Evolutionary conservation across 2,113 vertebrate species (phyloP), one percentile per base, ranked within the genome.

Genomic region (Atractosteus spatula): DNA sequence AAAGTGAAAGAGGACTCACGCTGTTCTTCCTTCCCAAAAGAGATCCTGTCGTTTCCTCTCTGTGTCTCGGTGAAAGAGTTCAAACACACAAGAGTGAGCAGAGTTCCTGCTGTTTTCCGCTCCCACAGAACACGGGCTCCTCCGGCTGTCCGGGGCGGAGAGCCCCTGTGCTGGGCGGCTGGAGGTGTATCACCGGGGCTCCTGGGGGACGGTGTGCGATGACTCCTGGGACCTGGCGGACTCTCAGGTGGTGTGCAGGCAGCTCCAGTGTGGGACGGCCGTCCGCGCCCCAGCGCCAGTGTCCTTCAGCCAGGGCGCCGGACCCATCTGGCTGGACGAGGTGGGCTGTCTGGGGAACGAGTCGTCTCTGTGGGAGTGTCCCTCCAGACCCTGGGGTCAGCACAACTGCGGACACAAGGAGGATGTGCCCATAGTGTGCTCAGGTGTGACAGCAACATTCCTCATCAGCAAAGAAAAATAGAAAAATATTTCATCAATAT

Each of bases 381-480:
- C 17, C 54, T 7, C 11, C 16, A 42, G 17, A 2, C 45, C 3
- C 17, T 55, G 17, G 70, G 61, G 3, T 5, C 8, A 63, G 6
- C 42, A 71, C 41, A 44, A 71, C 47, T 51, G 47, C 47, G 1
- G 47, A 1, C 47, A 51, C 47, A 51, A 51, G 10, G 64, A 79
- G 74, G 88, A 87, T 0, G 73, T 70, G 0, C 83, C 82, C 1
- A 79, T 89, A 0, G 47, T 85, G 44, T 91, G 90, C 70, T 83
- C 81, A 0, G 84, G 89, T 88, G 10, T 10, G 47, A 51, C 5
- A 10, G 2, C 47, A 3, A 51, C 47, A 7, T 8, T 68, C 44
- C 45, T 1, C 0, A 2, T 16, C 10, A 17, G 62, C 42, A 66
- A 10, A 10, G 29, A 29, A 29, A n/a, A n/a, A n/a, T n/a, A n/a